These are phyloP conservation scores for Mormyrus proboscirostris DNA, from an alignment of 2,797 vertebrate genomes.

Conservation along the genomic window DNA sequence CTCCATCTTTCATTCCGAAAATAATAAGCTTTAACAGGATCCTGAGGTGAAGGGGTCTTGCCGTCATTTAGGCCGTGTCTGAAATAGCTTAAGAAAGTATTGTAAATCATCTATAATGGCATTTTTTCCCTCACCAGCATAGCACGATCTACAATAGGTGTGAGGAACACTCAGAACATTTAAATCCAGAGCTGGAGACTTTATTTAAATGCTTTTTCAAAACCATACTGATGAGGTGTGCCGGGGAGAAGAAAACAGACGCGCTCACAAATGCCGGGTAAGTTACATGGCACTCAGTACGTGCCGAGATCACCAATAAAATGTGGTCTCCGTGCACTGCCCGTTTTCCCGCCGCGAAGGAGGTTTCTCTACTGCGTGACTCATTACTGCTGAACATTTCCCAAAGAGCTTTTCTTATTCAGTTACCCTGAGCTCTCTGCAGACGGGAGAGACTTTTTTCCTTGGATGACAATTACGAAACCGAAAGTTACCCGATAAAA, in stretches of 20 bases:
- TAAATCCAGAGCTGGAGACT: constrained; percentile 35
- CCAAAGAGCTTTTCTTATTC: constrained; percentile 7
- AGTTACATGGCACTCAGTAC: constrained; percentile 30
- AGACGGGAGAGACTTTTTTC: neutral
- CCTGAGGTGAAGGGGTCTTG: constrained; percentile 37
- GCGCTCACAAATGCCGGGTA: neutral
- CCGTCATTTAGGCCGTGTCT: constrained; percentile 37
- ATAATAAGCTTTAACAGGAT: constrained; percentile 44
- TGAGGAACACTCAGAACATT: constrained; percentile 15
- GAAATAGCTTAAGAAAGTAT: constrained; percentile 39
- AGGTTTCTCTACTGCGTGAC: neutral
- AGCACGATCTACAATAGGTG: constrained; percentile 21
- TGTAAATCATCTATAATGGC: constrained; percentile 38
- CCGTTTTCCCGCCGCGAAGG: constrained; percentile 28
- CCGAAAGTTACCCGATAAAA: neutral
- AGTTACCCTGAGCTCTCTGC: neutral
- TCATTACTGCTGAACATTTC: constrained; percentile 1
- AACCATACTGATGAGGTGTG: neutral
- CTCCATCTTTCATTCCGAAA: constrained; percentile 53
- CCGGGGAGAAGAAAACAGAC: neutral
- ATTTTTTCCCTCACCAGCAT: constrained; percentile 35
- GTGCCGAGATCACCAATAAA: constrained; percentile 31
- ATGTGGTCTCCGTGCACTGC: constrained; percentile 30
- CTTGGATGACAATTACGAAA: neutral
- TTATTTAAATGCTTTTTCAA: constrained; percentile 31